phyloP scores from a whole-genome alignment of 2,113 vertebrate species.

The Gulo gulo region DNA sequence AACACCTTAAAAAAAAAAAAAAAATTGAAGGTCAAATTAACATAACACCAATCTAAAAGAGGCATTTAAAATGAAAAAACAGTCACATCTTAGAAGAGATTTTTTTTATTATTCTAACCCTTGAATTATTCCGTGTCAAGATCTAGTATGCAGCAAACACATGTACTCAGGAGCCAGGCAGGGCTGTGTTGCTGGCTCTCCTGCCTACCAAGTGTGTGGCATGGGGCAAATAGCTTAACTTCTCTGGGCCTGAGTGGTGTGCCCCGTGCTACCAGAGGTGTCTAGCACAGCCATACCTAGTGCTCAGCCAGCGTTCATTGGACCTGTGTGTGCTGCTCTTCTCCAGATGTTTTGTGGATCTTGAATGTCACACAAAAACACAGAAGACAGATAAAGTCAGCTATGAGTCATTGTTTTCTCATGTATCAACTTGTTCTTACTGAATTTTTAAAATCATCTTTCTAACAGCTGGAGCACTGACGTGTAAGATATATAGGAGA shows the following conservation, averaged over 20 bases:
- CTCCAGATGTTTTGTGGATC: not conserved
- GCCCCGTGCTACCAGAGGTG: not conserved
- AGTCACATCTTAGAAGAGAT: not conserved
- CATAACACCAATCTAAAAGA: not conserved
- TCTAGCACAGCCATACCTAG: not conserved
- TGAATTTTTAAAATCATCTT: not conserved
- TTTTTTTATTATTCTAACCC: not conserved
- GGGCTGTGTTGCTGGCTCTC: not conserved
- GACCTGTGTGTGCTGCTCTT: not conserved
- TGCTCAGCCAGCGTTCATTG: not conserved
- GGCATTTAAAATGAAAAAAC: not conserved
- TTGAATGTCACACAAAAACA: not conserved
- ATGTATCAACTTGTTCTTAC: not conserved
- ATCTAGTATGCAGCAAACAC: not conserved
- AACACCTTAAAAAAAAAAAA: conserved; percentile 88
- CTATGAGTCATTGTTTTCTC: not conserved
- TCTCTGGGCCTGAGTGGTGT: not conserved
- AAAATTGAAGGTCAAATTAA: conserved; percentile 52
- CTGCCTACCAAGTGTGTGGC: not conserved
- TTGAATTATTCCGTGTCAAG: not conserved
- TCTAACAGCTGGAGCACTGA: not conserved
- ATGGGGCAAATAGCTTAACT: too few species aligned
- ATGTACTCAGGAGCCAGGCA: rapidly evolving
- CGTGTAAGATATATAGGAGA: not conserved
- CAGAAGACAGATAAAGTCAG: not conserved